Conservation (phyloP, 2,113 vertebrate species). For the Nestor notabilis region DNA sequence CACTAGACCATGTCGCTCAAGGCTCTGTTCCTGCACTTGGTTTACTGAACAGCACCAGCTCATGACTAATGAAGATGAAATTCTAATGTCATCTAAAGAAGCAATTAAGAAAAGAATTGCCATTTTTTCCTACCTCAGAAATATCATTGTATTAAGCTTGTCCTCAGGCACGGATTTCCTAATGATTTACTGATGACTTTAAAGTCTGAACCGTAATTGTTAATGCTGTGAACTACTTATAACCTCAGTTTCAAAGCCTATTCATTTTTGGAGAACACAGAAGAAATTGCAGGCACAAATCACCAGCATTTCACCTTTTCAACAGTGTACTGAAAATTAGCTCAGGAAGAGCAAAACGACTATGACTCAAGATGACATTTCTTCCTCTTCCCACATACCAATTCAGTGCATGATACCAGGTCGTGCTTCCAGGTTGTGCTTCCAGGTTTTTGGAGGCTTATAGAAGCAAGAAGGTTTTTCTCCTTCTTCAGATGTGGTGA, state of each 20-base stretch:
- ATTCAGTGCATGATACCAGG: neutral
- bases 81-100: constrained; percentile 6
- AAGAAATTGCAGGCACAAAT: neutral
- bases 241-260: neutral
- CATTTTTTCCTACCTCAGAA: neutral
- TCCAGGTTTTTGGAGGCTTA: neutral
- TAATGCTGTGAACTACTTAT: neutral
- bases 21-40: neutral
- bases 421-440: neutral
- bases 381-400: neutral
- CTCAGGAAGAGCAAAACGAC: neutral
- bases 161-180: neutral
- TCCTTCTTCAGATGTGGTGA: neutral
- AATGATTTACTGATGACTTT: constrained; percentile 5
- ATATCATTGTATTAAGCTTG: neutral
- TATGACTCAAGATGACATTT: neutral
- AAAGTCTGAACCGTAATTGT: neutral
- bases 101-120: neutral
- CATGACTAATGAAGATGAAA: constrained; percentile 21
- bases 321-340: neutral
- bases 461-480: neutral
- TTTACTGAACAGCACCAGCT: neutral
- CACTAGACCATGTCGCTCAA: neutral
- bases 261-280: neutral
- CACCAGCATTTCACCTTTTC: neutral